Evolutionary conservation across 2,797 vertebrate genomes (phyloP), one percentile per base, ranked within the genome.

Genomic region (Scyliorhinus canicula): DNA sequence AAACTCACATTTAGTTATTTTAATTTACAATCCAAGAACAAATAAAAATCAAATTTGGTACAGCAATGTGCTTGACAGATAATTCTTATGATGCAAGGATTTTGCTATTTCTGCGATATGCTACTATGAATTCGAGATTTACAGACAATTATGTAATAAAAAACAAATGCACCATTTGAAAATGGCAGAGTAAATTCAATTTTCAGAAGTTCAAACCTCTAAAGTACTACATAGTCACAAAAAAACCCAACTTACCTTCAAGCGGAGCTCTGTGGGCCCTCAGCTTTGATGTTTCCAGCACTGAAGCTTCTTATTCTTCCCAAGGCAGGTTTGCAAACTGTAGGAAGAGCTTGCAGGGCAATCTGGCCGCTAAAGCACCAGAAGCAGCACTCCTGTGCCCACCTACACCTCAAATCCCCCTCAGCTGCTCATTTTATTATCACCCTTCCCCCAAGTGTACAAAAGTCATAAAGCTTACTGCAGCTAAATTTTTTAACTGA

Each of bases 181-280:
- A 94, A 52, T 9, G 52, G 67, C 65, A 19, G 52, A 71, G 47
- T 94, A 69, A 94, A n/a, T 52, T 35, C 14, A 35, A 26, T 63
- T 94, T 47, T 50, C 93, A 71, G n/a, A 35, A 95, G 35, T 21
- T 63, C n/a, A 63, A 40, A 52, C 50, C 6, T 35, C 28, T 63
- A 63, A 40, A 86, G 35, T 95, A 84, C 35, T 31, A 65, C 55
- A 69, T 60, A 9, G 69, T 55, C 44, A 26, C 52, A 47, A 77
- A 95, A 57, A 40, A 93, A 84, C 9, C 67, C n/a, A 60, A 60
- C 50, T 71, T 69, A 95, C 96, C 97, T 97, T 98, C 98, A 98
- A 98, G 98, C 99, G 97, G 98, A 97, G 98, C 98, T 98, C 98
- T 98, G 98, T 97, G 98, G 98, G 99, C 98, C 98, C 97, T 97